phyloP scores from a whole-genome alignment of 2,797 vertebrate genomes.

The Nyctibius grandis region DNA sequence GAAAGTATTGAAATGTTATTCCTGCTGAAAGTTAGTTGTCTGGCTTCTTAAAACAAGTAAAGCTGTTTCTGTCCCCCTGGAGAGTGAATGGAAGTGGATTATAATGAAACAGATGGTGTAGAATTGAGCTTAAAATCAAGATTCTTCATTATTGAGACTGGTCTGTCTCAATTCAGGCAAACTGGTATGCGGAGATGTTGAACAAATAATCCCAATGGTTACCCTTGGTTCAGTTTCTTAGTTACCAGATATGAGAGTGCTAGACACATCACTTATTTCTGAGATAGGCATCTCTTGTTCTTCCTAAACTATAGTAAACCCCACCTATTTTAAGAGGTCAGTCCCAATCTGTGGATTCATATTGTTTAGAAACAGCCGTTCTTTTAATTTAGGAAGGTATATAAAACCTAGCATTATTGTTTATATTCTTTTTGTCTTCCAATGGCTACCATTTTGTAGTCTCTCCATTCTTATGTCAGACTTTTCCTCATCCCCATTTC shows the following conservation, averaged over 20 bases:
- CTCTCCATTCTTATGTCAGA: not conserved
- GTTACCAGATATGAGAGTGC: not conserved
- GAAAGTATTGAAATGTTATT: not conserved
- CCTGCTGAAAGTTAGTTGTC: not conserved
- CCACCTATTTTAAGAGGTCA: not conserved
- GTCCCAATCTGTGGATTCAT: not conserved
- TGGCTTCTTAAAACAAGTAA: not conserved
- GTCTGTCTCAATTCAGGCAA: not conserved
- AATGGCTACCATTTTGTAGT: not conserved
- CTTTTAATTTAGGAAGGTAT: not conserved
- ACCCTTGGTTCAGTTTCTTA: not conserved
- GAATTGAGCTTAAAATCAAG: constrained; percentile 19
- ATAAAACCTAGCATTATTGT: not conserved
- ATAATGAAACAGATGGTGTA: not conserved
- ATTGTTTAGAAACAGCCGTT: not conserved
- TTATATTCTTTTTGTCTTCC: not conserved
- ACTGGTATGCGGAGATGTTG: not conserved
- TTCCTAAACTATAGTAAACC: not conserved
- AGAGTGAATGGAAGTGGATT: not conserved
- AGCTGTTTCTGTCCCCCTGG: not conserved
- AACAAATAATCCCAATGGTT: not conserved
- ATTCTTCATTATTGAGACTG: not conserved
- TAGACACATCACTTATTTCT: not conserved
- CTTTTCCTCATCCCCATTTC: not conserved
- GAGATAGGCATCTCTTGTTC: not conserved